phyloP scores from a whole-genome alignment of 2,888 invertebrate species.

The Thera britannica region DNA sequence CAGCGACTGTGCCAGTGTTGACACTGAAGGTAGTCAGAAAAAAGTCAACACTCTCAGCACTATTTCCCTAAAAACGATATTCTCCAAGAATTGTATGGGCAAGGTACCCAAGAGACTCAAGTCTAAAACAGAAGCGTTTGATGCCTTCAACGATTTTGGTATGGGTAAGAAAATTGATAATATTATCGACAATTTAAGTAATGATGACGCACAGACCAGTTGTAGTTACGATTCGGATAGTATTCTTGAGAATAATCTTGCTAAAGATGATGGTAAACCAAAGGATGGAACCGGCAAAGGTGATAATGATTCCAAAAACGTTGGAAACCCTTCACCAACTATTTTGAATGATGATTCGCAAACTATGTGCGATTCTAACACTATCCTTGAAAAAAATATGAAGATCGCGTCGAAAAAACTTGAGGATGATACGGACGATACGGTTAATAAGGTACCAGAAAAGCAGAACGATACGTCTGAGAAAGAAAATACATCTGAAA shows the following conservation, averaged over 20 bases:
- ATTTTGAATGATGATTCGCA: neutral
- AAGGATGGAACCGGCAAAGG: neutral
- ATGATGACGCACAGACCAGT: conserved; percentile 32
- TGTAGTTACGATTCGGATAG: conserved; percentile 32
- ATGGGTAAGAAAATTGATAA: conserved; percentile 39
- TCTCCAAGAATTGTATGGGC: conserved; percentile 52
- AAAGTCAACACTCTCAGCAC: conserved; percentile 52
- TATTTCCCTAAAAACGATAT: conserved; percentile 62
- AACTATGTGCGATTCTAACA: conserved; percentile 16
- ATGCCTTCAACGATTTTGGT: conserved; percentile 35
- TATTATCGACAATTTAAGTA: conserved; percentile 54
- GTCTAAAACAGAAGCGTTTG: conserved; percentile 43
- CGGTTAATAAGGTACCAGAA: neutral
- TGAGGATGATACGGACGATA: neutral
- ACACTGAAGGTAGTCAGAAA: conserved; percentile 32
- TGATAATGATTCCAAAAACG: conserved; percentile 7
- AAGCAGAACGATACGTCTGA: neutral
- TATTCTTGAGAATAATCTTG: conserved; percentile 22
- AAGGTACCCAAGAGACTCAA: neutral
- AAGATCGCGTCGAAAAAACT: conserved; percentile 8
- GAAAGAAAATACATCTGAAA: neutral
- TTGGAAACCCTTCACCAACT: neutral
- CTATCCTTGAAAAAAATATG: conserved; percentile 4
- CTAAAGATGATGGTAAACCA: conserved; percentile 3
- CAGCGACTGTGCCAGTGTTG: conserved; percentile 31